phyloP scores from a whole-genome alignment of 35 echinoderm and acorn worm genomes.

The Hemicentrotus pulcherrimus region DNA sequence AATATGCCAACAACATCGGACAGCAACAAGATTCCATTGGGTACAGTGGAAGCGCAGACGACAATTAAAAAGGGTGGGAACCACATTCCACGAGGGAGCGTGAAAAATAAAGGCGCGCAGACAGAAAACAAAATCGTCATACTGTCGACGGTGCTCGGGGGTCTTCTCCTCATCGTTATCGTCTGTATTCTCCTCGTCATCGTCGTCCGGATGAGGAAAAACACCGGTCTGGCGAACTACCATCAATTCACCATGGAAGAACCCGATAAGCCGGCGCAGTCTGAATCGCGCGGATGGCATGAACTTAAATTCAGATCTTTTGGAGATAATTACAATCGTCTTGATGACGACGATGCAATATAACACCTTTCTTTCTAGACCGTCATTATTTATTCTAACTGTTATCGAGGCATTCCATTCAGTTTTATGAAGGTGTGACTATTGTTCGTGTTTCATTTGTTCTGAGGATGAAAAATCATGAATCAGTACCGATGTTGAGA shows the following conservation, averaged over 20 bases:
- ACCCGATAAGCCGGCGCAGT: not conserved
- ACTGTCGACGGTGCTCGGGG: conserved; percentile 25
- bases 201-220: conserved; percentile 33
- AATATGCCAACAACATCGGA: not conserved
- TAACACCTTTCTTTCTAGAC: not conserved
- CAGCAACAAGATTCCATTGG: conserved; percentile 6
- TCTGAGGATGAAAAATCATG: no score
- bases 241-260: conserved; percentile 42
- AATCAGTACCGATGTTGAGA: no score
- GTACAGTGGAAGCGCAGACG: not conserved
- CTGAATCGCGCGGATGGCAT: conserved; percentile 30
- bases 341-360: conserved; percentile 18
- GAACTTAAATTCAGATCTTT: conserved; percentile 46
- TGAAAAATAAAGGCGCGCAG: not conserved
- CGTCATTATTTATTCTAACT: not conserved
- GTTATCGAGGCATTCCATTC: not conserved
- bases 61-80: conserved; percentile 8
- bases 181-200: conserved; percentile 23
- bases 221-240: not conserved
- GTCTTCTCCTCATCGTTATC: conserved; percentile 36
- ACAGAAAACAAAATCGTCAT: conserved; percentile 17
- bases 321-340: conserved; percentile 21
- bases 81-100: not conserved
- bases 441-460: no score
- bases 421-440: not conserved